Evolutionary conservation across 2,888 invertebrate species (phyloP).

Genomic region (Dicyrtoma fusca): DNA sequence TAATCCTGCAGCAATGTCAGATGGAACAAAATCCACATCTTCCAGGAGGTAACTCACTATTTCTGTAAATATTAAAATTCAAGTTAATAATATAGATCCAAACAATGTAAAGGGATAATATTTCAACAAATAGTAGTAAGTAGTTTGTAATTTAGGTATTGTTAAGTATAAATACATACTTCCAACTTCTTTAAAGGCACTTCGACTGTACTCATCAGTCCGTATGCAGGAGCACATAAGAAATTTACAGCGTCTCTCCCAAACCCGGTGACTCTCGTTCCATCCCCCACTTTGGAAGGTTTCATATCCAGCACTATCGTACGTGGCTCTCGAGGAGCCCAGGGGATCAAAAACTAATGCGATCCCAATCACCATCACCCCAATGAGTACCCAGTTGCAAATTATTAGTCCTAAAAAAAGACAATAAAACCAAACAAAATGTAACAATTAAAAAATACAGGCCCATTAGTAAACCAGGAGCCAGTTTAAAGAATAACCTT

Average conservation of each 20-base stretch:
- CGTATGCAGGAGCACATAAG: conserved; percentile 41
- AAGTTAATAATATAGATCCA: conserved; percentile 21
- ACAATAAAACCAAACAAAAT: too few relatives aligned
- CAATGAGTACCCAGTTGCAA: conserved; percentile 79
- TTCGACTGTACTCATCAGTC: conserved; percentile 73
- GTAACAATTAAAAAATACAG: too few relatives aligned
- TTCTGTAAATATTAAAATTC: conserved; percentile 62
- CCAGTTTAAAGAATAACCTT: conserved; percentile 63
- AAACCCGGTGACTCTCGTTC: conserved; percentile 71
- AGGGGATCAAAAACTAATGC: conserved; percentile 81
- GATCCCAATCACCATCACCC: conserved; percentile 73
- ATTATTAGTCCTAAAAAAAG: conserved; percentile 69
- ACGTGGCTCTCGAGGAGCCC: conserved; percentile 61
- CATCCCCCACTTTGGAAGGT: conserved; percentile 50
- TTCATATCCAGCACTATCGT: conserved; percentile 62
- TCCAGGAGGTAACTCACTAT: conserved; percentile 78
- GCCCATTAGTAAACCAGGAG: neutral
- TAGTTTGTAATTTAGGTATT: neutral
- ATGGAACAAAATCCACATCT: conserved; percentile 83
- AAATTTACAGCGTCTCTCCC: conserved; percentile 71
- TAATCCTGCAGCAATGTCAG: conserved; percentile 85
- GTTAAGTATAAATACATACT: conserved; percentile 62
- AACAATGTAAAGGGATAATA: conserved; percentile 2
- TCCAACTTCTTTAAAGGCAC: conserved; percentile 79
- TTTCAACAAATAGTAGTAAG: conserved; percentile 16